Conservation (phyloP, 1,140 invertebrate genomes). For the Dufourea novaeangliae region DNA sequence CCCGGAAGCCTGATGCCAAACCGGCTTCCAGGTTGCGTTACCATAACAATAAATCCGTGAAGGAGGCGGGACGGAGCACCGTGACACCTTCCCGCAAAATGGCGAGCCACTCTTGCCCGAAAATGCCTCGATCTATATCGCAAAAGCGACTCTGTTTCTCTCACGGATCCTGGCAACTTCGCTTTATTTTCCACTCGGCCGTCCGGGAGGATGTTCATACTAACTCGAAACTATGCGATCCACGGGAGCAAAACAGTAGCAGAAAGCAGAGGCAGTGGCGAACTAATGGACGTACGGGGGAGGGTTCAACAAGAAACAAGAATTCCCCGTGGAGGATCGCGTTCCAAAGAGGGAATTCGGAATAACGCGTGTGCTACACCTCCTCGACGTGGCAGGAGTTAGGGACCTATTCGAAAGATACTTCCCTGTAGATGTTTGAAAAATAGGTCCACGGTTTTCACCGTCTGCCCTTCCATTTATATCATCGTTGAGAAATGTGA, state of each 20-base stretch:
- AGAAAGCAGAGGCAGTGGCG: background rate
- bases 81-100: slow-evolving; percentile 69
- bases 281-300: slow-evolving; percentile 13
- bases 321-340: background rate
- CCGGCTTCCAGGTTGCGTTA: slow-evolving; percentile 73
- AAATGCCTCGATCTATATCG: background rate
- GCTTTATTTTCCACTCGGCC: background rate
- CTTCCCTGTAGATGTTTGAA: too few relatives aligned
- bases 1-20: slow-evolving; percentile 71
- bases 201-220: slow-evolving; percentile 8
- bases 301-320: slow-evolving; percentile 30
- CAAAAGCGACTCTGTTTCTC: background rate
- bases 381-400: too few relatives aligned
- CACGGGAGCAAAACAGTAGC: background rate
- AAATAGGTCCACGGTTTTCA: too few relatives aligned
- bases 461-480: too few relatives aligned
- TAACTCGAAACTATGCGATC: background rate
- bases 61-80: slow-evolving; percentile 57
- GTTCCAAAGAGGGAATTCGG: slow-evolving; percentile 16
- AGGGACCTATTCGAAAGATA: too few relatives aligned
- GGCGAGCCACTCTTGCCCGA: slow-evolving; percentile 60
- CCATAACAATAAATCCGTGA: slow-evolving; percentile 74
- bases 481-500: too few relatives aligned
- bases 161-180: background rate
- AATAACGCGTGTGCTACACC: slow-evolving; percentile 6